Conservation (phyloP, 2,797 vertebrate genomes). For the Phalanger gymnotis region DNA sequence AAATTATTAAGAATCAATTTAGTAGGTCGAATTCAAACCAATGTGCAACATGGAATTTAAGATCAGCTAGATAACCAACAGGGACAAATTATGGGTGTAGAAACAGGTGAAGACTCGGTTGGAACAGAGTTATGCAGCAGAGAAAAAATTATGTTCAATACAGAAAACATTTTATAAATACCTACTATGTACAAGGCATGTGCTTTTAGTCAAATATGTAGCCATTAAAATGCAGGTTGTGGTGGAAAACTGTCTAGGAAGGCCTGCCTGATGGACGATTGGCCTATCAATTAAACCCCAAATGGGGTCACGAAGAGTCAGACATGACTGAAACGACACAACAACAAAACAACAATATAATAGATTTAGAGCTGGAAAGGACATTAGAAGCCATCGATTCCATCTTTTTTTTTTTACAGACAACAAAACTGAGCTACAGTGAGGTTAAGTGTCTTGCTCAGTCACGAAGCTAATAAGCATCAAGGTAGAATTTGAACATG, state of each 20-base stretch:
- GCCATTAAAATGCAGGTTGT: background rate
- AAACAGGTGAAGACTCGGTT: background rate
- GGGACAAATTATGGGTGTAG: slow-evolving; percentile 4
- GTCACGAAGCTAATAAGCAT: background rate
- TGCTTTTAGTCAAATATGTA: background rate
- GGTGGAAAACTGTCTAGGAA: background rate
- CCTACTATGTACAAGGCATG: background rate
- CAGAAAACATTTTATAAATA: background rate
- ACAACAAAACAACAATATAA: background rate
- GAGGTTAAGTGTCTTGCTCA: background rate
- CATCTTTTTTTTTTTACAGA: background rate
- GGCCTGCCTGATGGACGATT: background rate
- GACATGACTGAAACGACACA: too few relatives aligned
- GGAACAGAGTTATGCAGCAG: background rate
- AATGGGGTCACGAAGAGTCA: background rate
- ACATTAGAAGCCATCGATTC: background rate
- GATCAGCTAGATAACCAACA: background rate
- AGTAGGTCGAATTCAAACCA: slow-evolving; percentile 26
- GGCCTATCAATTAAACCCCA: background rate
- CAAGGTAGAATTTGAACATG: background rate
- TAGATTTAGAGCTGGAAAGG: background rate
- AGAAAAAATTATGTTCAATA: background rate
- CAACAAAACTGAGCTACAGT: background rate
- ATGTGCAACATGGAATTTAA: slow-evolving; percentile 42
- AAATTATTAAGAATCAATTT: slow-evolving; percentile 38